phyloP scores from a whole-genome alignment of 1,140 invertebrate genomes.

The Sycobia sp. region DNA sequence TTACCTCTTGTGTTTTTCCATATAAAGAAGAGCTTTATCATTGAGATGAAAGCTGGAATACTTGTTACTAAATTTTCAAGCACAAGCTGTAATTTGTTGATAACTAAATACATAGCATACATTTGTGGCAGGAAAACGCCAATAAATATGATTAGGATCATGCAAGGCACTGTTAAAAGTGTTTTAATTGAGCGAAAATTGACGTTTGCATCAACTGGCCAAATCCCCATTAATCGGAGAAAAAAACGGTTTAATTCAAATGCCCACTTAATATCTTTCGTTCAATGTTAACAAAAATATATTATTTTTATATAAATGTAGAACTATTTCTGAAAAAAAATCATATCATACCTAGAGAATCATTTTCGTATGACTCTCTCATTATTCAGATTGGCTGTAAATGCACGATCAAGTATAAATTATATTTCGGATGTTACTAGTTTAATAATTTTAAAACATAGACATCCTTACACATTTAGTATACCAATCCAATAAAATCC shows the following conservation, averaged over 20 bases:
- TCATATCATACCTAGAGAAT: too few relatives aligned
- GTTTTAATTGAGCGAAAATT: neutral
- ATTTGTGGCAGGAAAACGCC: conserved; percentile 14
- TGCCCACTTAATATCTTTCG: conserved; percentile 9
- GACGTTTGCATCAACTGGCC: conserved; percentile 1
- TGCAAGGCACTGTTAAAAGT: neutral
- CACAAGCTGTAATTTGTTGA: conserved; percentile 2
- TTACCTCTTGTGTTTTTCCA: conserved; percentile 21
- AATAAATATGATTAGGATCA: neutral
- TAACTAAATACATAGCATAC: neutral
- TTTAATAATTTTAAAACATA: neutral
- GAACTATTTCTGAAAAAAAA: neutral
- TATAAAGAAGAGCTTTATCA: conserved; percentile 7
- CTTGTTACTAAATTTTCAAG: conserved; percentile 15
- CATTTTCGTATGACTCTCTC: neutral
- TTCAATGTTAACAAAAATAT: neutral
- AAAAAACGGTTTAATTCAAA: neutral
- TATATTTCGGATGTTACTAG: neutral
- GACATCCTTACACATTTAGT: too few relatives aligned
- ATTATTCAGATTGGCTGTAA: neutral
- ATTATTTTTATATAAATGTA: neutral
- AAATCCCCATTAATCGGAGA: conserved; percentile 10
- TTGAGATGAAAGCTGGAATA: neutral
- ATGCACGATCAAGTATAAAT: too few relatives aligned
- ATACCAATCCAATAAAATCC: too few relatives aligned